phyloP scores from a whole-genome alignment of 2,888 invertebrate species.

The Hirtodrosophila histrioides region DNA sequence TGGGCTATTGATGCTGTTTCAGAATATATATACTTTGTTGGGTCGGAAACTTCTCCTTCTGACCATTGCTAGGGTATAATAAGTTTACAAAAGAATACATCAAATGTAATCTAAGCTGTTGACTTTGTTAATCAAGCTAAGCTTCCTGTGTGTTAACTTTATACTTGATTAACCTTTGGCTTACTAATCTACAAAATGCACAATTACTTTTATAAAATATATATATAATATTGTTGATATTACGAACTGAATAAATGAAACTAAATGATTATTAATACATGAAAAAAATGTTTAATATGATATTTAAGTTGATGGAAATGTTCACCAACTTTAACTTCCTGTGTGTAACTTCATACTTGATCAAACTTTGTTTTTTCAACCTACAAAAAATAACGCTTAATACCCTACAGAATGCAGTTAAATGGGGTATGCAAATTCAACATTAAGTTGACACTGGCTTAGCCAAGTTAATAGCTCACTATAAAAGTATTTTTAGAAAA shows the following conservation, averaged over 20 bases:
- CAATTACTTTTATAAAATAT: no score
- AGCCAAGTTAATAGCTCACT: no score
- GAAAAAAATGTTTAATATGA: neutral
- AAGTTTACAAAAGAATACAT: no score
- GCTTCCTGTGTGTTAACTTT: constrained; percentile 46
- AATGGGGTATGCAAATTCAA: neutral
- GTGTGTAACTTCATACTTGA: constrained; percentile 33
- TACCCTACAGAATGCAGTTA: constrained; percentile 13
- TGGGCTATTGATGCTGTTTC: no score
- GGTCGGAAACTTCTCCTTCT: no score
- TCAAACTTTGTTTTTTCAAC: constrained; percentile 1
- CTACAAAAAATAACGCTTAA: neutral
- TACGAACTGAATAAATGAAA: no score
- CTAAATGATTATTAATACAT: no score
- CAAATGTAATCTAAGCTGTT: constrained; percentile 6
- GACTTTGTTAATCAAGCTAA: constrained; percentile 28
- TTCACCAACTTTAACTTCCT: constrained; percentile 45
- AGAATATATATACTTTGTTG: no score
- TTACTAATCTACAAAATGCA: constrained; percentile 16
- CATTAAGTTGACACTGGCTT: no score
- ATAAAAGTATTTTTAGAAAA: no score
- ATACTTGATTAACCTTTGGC: constrained; percentile 13
- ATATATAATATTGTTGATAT: no score
- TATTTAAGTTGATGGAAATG: constrained; percentile 21
- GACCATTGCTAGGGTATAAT: no score